Evolutionary conservation across 2,888 invertebrate species (phyloP), one percentile per base, ranked within the genome.

Genomic region (Mesorhabditis spiculigera): DNA sequence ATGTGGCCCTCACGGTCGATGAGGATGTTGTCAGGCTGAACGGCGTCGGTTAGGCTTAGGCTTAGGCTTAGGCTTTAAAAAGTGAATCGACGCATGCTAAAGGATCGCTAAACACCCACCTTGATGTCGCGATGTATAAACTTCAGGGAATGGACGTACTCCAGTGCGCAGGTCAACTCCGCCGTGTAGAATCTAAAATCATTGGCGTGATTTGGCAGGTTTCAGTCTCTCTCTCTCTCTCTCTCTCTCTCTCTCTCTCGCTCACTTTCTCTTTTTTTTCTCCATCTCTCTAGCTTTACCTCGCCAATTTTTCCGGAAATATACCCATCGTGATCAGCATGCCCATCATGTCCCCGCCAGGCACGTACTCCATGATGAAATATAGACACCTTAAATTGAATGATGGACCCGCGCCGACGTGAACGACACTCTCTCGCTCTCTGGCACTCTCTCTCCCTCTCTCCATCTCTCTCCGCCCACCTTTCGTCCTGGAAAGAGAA

Each of bases 321-420:
- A 97, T 94, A 70, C 94, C 95, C 86, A 93, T 90, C 87, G 96
- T 96, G 80, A 98, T 98, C 73, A 99, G 89, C 81, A 99, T 89
- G 71, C 95, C 94, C 98, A 99, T 99, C 78, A 99, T 90, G 89
- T 99, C 98, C 63, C 98, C 98, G 68, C 98, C 98, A 45, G 97
- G 96, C 86, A 98, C 96, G 87, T 98, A 99, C 88, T 98, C 98
- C 97, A 99, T 97, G 70, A 98, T 95, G 88, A 98, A 97, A 88
- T 98, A 98, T 74, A 98, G 89, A 89, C 95, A 78, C n/a, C 58
- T 50, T 13, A 50, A 75, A 77, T 45, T 78, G 73, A 67, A 79
- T 79, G 13, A 71, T 45, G n/a, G 79, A 65, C 67, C 77, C 10
- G 58, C 8, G n/a, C n/a, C 58, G n/a, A n/a, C 8, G 58, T 10